Percentiles rank a stretch among this genome's conserved stretches.
phyloP scores from a whole-genome alignment of 2,113 vertebrate species.

The Strigops habroptila region DNA sequence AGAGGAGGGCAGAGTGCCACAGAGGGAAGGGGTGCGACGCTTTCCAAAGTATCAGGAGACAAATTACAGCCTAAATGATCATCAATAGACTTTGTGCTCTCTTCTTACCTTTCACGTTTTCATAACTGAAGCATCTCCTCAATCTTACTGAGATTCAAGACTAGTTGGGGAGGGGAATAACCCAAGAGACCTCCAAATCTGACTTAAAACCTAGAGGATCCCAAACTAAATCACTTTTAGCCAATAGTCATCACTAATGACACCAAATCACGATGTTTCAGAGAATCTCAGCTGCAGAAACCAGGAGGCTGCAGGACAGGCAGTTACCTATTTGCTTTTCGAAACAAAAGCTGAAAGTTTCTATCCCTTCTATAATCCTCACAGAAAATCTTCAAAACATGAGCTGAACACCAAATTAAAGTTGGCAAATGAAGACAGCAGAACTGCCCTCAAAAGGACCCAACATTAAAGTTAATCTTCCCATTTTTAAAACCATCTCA shows the following conservation, averaged over 20 bases:
- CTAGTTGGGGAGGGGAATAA: not conserved
- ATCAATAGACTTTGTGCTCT: not conserved
- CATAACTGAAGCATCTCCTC: not conserved
- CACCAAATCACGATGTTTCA: not conserved
- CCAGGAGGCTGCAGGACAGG: not conserved
- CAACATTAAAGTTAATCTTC: not conserved
- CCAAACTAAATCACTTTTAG: not conserved
- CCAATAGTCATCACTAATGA: not conserved
- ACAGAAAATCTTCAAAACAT: not conserved
- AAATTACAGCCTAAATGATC: not conserved
- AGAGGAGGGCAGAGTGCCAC: constrained; percentile 62
- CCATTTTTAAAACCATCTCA: not conserved
- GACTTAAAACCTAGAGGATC: not conserved
- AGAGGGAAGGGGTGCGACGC: not conserved
- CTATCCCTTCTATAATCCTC: not conserved
- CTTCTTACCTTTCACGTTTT: not conserved
- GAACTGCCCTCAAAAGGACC: not conserved
- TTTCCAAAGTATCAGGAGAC: not conserved
- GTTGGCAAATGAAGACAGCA: not conserved
- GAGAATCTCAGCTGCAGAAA: not conserved
- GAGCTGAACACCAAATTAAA: not conserved
- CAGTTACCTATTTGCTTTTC: not conserved
- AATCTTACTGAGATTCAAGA: not conserved
- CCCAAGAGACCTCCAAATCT: not conserved
- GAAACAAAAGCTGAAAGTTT: not conserved